phyloP scores from a whole-genome alignment of 1,140 invertebrate species.

The Diploscapter pachys region DNA sequence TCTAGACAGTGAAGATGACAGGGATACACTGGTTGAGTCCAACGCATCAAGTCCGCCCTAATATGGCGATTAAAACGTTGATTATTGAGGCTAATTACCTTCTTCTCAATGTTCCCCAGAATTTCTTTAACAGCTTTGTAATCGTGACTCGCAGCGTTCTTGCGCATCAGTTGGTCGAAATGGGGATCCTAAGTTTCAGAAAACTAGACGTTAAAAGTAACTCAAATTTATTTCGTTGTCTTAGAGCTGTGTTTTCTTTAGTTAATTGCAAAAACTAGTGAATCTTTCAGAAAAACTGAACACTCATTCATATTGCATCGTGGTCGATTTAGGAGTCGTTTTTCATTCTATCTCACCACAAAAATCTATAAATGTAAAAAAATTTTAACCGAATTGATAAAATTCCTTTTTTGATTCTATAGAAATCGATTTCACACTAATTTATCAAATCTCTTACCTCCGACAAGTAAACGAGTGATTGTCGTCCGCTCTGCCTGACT shows the following conservation, averaged over 20 bases:
- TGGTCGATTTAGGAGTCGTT: too few relatives aligned
- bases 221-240: background rate
- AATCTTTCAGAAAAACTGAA: too few relatives aligned
- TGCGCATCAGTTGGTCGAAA: slow-evolving; percentile 33
- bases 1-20: slow-evolving; percentile 21
- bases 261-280: too few relatives aligned
- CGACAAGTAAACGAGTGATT: slow-evolving; percentile 15
- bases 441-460: slow-evolving; percentile 1
- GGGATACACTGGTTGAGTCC: slow-evolving; percentile 20
- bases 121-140: slow-evolving; percentile 24
- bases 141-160: slow-evolving; percentile 20
- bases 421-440: too few relatives aligned
- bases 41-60: slow-evolving; percentile 32
- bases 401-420: too few relatives aligned
- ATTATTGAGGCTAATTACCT: background rate
- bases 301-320: too few relatives aligned
- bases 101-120: slow-evolving; percentile 28
- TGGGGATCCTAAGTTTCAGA: slow-evolving; percentile 13
- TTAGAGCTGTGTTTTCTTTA: too few relatives aligned
- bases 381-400: too few relatives aligned
- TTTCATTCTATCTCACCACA: too few relatives aligned
- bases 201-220: background rate
- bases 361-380: too few relatives aligned
- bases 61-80: background rate
- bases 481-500: slow-evolving; percentile 25